Percentiles rank a stretch among this genome's conserved stretches.
phyloP scores from a whole-genome alignment of 2,113 vertebrate species.

The Pitta sordida region DNA sequence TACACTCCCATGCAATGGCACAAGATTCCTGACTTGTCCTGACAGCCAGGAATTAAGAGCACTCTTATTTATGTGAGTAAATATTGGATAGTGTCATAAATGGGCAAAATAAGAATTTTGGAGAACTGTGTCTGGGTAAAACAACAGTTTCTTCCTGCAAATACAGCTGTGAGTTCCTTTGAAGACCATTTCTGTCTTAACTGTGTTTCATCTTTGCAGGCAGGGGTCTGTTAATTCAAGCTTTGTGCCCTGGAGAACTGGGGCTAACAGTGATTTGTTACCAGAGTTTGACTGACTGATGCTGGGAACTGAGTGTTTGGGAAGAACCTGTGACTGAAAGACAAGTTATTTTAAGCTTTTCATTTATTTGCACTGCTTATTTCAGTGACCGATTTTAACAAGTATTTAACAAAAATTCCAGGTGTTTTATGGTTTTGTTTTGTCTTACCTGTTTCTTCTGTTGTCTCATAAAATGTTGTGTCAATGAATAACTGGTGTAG shows the following conservation, averaged over 20 bases:
- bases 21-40: not conserved
- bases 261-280: not conserved
- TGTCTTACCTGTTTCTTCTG: not conserved
- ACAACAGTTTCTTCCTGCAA: not conserved
- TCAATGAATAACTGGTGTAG: not conserved
- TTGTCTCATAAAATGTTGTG: not conserved
- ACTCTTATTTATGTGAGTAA: not conserved
- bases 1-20: not conserved
- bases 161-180: not conserved
- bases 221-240: not conserved
- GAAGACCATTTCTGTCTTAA: not conserved
- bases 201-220: not conserved
- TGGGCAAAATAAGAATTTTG: not conserved
- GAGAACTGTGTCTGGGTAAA: not conserved
- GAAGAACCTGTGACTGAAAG: not conserved
- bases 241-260: not conserved
- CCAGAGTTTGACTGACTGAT: not conserved
- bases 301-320: not conserved
- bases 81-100: not conserved
- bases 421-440: not conserved
- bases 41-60: not conserved
- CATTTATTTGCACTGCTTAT: not conserved
- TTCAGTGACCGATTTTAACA: not conserved
- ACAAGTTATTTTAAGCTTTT: not conserved
- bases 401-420: not conserved